Base-by-base conservation (phyloP, 2,797 vertebrate genomes). In the Avahi laniger region DNA sequence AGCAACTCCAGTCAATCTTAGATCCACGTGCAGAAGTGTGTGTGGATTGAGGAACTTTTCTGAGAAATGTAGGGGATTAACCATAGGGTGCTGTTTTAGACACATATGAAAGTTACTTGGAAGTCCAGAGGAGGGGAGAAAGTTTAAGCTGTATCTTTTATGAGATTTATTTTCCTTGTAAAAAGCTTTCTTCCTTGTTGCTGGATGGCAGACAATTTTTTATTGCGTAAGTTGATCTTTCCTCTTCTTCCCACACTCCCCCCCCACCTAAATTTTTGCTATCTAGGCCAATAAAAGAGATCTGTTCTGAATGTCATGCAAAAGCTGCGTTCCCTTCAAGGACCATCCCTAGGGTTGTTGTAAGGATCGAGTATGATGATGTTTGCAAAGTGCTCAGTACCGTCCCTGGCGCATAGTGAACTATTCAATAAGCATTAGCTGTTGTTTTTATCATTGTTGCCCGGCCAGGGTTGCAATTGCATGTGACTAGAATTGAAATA, bases 151-250 rank as follows among this genome's bases (percentile, higher is more conserved):
- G 9, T 70, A 35, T 24, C 65, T 94, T 75, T n/a, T 54, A 61
- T 46, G n/a, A 87, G 33, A 50, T n/a, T n/a, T 48, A 75, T 41
- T 92, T 96, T 93, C 43, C 59, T 73, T 88, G 33, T 81, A 57
- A 75, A 86, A 57, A 69, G 7, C 9, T 67, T 28, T 75, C 86
- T 87, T 48, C 38, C 43, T 89, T 75, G 15, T 83, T 70, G 48
- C 35, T 76, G 20, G 35, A 35, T 86, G 38, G 33, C 54, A 70
- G 41, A 11, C 35, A 67, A 9, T 50, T 54, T 73, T 85, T 76
- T 35, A 84, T 61, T 78, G n/a, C 8, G 88, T n/a, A 84, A 63
- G 41, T 50, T 41, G 35, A n/a, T 94, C 35, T 82, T 73, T 96
- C 17, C 17, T 26, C 33, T 30, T 73, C 17, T 91, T 30, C 6